Conservation (phyloP, 1,140 invertebrate genomes). For the Macrobrachium rosenbergii region DNA sequence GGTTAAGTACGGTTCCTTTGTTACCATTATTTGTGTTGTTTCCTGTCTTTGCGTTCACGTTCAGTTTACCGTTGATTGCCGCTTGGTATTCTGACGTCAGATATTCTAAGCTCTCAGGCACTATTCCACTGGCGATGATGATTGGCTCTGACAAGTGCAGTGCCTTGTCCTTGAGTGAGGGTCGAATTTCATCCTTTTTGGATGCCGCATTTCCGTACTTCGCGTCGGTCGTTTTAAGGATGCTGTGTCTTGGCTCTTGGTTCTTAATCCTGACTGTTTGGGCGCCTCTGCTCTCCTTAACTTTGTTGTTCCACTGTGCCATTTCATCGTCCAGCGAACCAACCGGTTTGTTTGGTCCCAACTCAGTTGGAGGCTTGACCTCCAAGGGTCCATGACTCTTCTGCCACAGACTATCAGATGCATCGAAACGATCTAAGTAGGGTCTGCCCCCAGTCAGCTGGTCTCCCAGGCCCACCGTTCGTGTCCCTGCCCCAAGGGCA, state of each 20-base stretch:
- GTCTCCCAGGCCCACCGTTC: conserved; percentile 6
- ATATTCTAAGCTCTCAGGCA: conserved; percentile 43
- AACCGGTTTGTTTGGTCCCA: conserved; percentile 8
- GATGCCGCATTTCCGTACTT: neutral
- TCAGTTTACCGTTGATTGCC: neutral
- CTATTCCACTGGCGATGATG: conserved; percentile 52
- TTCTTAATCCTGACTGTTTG: conserved; percentile 52
- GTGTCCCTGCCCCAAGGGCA: neutral
- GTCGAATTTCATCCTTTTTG: conserved; percentile 32
- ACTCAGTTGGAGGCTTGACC: conserved; percentile 24
- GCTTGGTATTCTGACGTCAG: conserved; percentile 56
- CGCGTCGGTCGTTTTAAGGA: conserved; percentile 39
- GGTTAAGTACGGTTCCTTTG: neutral
- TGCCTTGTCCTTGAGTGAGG: conserved; percentile 4
- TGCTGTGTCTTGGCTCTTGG: conserved; percentile 44
- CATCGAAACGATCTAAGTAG: neutral
- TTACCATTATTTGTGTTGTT: neutral
- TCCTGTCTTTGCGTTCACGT: neutral
- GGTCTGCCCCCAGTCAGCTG: neutral
- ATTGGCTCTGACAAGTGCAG: conserved; percentile 36
- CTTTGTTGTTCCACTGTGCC: neutral
- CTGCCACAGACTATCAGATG: conserved; percentile 40
- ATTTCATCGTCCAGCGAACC: conserved; percentile 15
- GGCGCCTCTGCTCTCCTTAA: conserved; percentile 39
- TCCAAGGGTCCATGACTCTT: conserved; percentile 16